Base-by-base conservation (phyloP, 1,140 invertebrate species). In the Lordiphosa clarofinis region DNA sequence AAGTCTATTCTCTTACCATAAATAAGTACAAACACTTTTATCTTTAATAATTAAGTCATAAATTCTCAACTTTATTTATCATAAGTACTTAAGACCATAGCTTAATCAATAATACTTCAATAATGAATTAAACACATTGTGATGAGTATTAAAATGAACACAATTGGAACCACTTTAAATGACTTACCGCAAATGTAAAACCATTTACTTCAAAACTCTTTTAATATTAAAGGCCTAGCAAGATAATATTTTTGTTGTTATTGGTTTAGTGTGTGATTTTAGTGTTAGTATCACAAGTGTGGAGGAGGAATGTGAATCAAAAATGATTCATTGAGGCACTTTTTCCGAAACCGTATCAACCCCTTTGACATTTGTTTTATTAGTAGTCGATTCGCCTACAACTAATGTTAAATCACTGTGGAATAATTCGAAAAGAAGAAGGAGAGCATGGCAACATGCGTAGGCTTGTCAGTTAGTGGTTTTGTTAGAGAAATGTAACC, bases 371-470 rank as follows among this genome's bases (percentile, higher is more conserved):
- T 31, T 46, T 67, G 70, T 66, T 43, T 56, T 63, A 67, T 65
- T 72, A 61, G 65, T 84, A 71, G 58, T 43, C 3, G 54, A 62
- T 39, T 87, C 74, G 64, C 69, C 70, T 81, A 87, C 66, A 73
- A 68, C 81, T 87, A 86, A 70, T 40, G 86, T 72, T 39, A 86
- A 63, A 73, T 74, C 81, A 86, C 86, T 88, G 86, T 86, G 87
- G 75, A 75, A 54, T 71, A 63, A 79, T 63, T 57, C 46, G 35
- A 69, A 67, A 81, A 69, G 64, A 28, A 28, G 54, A 60, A 70
- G 58, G 64, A 65, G 56, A 65, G 61, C 64, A 78, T 79, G 75
- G 58, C 55, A 36, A 81, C 55, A 68, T 71, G 39, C 57, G 57
- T 50, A 58, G 8, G 42, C 50, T 82, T 72, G 60, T 42, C 59